Conservation (phyloP, 2,797 vertebrate species). For the Chelon auratus region DNA sequence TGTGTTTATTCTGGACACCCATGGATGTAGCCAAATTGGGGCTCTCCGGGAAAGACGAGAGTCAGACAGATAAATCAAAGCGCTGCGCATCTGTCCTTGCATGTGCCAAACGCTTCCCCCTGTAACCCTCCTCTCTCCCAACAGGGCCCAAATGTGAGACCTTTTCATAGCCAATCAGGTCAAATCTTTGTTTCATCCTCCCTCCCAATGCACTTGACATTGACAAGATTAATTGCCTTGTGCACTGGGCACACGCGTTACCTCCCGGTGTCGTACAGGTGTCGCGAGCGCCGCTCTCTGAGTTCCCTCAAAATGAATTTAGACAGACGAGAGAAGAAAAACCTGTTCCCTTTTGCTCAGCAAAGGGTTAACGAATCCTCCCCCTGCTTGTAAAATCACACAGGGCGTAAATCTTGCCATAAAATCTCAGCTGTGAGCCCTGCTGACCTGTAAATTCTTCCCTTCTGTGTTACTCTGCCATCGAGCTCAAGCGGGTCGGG, state of each 20-base stretch:
- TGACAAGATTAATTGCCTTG: constrained; percentile 86
- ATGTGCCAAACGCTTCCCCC: constrained; percentile 75
- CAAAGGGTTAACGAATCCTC: constrained; percentile 76
- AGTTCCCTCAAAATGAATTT: constrained; percentile 64
- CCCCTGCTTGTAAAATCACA: constrained; percentile 74
- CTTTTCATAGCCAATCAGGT: constrained; percentile 83
- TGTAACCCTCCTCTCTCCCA: constrained; percentile 72
- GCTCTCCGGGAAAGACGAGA: constrained; percentile 76
- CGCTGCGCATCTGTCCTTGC: constrained; percentile 81
- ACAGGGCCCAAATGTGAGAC: constrained; percentile 78
- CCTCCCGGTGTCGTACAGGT: constrained; percentile 81
- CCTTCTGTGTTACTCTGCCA: constrained; percentile 62
- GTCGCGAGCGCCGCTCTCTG: constrained; percentile 71
- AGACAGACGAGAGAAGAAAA: constrained; percentile 46
- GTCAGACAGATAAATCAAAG: constrained; percentile 86
- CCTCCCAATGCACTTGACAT: constrained; percentile 83
- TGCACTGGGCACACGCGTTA: constrained; percentile 77
- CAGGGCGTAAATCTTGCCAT: constrained; percentile 81
- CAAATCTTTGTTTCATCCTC: constrained; percentile 83
- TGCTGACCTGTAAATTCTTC: constrained; percentile 81
- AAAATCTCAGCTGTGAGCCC: constrained; percentile 85
- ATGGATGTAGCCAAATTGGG: constrained; percentile 68
- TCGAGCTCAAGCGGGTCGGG: constrained; percentile 54
- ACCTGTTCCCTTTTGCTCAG: constrained; percentile 49
- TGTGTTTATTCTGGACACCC: constrained; percentile 84